Conservation (phyloP, 30 jellyfish, hydroid and myxozoan species). For the Sanderia malayensis region DNA sequence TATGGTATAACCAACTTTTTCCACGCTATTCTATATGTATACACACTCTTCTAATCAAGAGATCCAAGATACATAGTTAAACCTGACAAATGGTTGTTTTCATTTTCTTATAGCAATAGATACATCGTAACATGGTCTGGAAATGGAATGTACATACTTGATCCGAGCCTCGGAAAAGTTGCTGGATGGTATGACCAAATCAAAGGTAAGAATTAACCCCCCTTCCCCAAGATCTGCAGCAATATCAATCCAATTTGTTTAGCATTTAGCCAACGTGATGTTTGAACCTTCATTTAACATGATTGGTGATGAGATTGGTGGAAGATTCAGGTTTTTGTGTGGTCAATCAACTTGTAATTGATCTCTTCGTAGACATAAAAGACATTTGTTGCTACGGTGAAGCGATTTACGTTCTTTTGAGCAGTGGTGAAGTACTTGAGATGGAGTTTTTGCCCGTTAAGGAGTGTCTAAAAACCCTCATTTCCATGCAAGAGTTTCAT, state of each 20-base stretch:
- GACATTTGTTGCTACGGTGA: conserved; percentile 48
- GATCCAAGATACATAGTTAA: too few species aligned
- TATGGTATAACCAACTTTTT: too few species aligned
- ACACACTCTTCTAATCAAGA: too few species aligned
- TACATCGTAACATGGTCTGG: conserved; percentile 70
- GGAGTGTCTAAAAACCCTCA: conserved; percentile 28
- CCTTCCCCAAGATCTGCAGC: too few species aligned
- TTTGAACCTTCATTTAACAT: too few species aligned
- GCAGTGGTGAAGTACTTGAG: conserved; percentile 45
- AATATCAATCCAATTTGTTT: background rate
- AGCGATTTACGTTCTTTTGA: conserved; percentile 35
- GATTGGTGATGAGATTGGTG: too few species aligned
- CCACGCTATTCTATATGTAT: too few species aligned
- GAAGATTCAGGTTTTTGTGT: too few species aligned
- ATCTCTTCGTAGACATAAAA: conserved; percentile 28
- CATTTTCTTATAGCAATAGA: conserved; percentile 38
- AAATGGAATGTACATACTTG: conserved; percentile 61
- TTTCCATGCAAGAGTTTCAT: conserved; percentile 17
- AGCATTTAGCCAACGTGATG: too few species aligned
- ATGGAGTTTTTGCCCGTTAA: conserved; percentile 40
- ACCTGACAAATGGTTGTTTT: too few species aligned
- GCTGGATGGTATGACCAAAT: conserved; percentile 78
- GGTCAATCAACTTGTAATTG: too few species aligned
- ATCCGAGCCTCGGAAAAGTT: conserved; percentile 50
- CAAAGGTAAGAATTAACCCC: conserved; percentile 62